Conservation (phyloP, 2,797 vertebrate species). For the Lagorchestes hirsutus region DNA sequence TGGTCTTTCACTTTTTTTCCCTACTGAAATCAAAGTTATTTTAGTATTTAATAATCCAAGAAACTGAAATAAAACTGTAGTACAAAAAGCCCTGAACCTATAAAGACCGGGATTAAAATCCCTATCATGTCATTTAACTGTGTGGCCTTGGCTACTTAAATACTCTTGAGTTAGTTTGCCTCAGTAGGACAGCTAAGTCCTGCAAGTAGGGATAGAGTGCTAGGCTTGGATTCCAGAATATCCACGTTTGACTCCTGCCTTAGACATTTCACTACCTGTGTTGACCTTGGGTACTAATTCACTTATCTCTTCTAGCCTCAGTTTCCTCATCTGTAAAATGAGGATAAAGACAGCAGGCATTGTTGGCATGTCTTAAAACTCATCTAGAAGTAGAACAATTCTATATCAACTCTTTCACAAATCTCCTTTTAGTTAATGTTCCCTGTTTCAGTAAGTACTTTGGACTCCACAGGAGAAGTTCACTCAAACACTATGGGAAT, state of each 20-base stretch:
- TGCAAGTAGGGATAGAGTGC: not conserved
- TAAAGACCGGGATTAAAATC: not conserved
- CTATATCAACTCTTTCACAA: not conserved
- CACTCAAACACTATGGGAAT: not conserved
- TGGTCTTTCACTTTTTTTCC: not conserved
- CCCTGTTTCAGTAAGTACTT: not conserved
- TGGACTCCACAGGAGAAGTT: not conserved
- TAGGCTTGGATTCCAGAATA: not conserved
- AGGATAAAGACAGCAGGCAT: not conserved
- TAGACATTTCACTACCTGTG: not conserved
- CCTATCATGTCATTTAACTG: not conserved
- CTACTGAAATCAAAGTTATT: slow-evolving; percentile 1
- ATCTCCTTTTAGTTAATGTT: not conserved
- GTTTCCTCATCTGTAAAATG: not conserved
- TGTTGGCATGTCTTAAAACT: not conserved
- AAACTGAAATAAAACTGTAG: not conserved
- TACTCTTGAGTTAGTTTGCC: not conserved
- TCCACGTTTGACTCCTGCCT: not conserved
- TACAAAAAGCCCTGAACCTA: not conserved
- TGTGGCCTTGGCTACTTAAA: not conserved
- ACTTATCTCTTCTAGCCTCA: not conserved
- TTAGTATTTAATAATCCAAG: not conserved
- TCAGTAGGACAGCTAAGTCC: not conserved
- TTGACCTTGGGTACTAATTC: not conserved
- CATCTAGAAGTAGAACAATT: not conserved